Evolutionary conservation across 2,797 vertebrate genomes (phyloP).

Genomic region (Pelobates cultripes): DNA sequence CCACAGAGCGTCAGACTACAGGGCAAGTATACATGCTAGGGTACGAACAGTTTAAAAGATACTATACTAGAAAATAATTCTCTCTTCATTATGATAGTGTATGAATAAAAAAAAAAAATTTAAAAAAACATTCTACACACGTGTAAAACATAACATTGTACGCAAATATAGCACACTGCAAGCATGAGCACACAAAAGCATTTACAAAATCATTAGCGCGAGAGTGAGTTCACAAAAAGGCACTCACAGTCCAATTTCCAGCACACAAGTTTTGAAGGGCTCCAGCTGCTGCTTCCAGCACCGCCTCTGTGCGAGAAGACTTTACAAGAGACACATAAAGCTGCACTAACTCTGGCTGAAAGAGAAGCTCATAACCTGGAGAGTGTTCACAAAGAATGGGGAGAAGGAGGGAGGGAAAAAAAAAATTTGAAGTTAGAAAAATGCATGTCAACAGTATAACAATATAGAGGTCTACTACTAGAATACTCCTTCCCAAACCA

Average conservation of each 20-base stretch:
- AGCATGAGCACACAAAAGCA: slow-evolving; percentile 5
- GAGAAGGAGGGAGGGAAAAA: too few species aligned
- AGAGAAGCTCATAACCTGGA: slow-evolving; percentile 91
- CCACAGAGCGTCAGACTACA: slow-evolving; percentile 13
- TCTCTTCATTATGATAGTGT: too few species aligned
- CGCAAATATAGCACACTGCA: slow-evolving; percentile 12
- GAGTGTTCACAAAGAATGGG: not conserved
- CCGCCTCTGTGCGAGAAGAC: slow-evolving; percentile 87
- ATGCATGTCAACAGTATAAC: too few species aligned
- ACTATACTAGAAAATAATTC: too few species aligned
- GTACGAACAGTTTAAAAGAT: not conserved
- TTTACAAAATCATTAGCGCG: not conserved
- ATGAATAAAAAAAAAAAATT: not conserved
- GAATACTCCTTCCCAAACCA: too few species aligned
- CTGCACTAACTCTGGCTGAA: slow-evolving; percentile 92
- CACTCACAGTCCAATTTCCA: slow-evolving; percentile 90
- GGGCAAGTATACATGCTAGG: not conserved
- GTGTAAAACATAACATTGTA: too few species aligned
- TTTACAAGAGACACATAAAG: slow-evolving; percentile 91
- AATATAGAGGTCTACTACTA: too few species aligned
- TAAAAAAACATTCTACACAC: not conserved
- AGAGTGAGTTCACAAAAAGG: not conserved
- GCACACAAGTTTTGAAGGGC: slow-evolving; percentile 95
- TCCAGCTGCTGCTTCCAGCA: slow-evolving; percentile 92
- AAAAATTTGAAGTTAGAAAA: too few species aligned